These are phyloP conservation scores for Drosophila sordidula DNA, from an alignment of 2,888 invertebrate genomes.

Conservation along the genomic window DNA sequence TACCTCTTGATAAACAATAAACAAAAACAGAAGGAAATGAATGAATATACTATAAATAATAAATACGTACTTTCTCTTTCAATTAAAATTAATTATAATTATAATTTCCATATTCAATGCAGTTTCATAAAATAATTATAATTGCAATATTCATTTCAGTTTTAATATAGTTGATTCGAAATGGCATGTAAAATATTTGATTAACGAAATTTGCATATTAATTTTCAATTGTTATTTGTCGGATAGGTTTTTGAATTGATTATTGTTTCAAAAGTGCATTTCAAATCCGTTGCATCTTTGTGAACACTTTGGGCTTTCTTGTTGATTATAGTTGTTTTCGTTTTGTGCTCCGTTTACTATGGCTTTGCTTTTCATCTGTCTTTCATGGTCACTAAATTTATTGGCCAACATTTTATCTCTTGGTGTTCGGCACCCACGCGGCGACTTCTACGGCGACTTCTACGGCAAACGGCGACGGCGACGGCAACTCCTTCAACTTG, in stretches of 20 bases:
- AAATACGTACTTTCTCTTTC: no score
- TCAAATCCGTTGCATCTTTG: constrained; percentile 21
- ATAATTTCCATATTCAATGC: neutral
- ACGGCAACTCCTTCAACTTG: constrained; percentile 63
- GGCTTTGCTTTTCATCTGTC: constrained; percentile 53
- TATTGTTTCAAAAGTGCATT: constrained; percentile 12
- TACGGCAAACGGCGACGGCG: constrained; percentile 24
- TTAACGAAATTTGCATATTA: no score
- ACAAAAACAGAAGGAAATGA: no score
- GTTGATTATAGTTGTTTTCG: constrained; percentile 47
- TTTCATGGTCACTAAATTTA: constrained; percentile 76
- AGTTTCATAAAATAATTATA: neutral
- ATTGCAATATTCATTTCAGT: neutral
- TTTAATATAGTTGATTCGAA: no score
- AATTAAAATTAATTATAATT: neutral
- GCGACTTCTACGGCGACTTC: constrained; percentile 20
- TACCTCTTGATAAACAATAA: no score
- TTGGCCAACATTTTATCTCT: constrained; percentile 74
- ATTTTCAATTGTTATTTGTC: no score
- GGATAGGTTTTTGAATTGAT: neutral
- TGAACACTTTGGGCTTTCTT: constrained; percentile 14
- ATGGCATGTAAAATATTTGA: no score
- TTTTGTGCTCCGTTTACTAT: constrained; percentile 40
- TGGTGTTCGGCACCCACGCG: constrained; percentile 55
- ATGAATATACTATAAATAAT: no score